These are phyloP conservation scores for Nephrotoma appendiculata DNA, from an alignment of 2,888 invertebrate species.

Conservation along the genomic window DNA sequence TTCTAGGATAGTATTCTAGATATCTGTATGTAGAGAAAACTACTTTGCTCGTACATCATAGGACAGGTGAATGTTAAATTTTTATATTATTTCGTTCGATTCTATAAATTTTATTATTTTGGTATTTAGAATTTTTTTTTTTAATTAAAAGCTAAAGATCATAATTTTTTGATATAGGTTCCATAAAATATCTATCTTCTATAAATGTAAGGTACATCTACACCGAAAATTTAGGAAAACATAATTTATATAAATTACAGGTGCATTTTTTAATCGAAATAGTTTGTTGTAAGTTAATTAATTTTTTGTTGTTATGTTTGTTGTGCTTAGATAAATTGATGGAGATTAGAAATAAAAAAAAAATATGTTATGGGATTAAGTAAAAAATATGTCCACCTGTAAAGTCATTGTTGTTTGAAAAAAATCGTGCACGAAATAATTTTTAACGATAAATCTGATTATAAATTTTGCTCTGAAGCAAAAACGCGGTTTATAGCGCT, in stretches of 20 bases:
- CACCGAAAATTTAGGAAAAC: not conserved
- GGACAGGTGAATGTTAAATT: not conserved
- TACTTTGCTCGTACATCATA: not conserved
- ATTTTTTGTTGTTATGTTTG: not conserved
- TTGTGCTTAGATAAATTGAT: not conserved
- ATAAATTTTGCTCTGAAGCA: not conserved
- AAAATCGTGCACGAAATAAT: not conserved
- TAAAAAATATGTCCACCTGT: not conserved
- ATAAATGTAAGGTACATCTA: not conserved
- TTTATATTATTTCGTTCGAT: not conserved
- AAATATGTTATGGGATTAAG: not conserved
- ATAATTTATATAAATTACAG: not conserved
- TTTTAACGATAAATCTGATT: not conserved
- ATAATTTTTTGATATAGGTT: not conserved
- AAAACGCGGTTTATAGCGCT: not conserved
- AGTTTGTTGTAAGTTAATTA: not conserved
- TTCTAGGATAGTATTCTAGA: not conserved
- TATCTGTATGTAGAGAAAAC: not conserved
- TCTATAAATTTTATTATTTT: not conserved
- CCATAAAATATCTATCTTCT: not conserved
- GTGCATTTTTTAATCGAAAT: not conserved
- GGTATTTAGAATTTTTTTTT: not conserved
- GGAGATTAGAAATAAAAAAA: not conserved
- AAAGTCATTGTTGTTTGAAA: not conserved
- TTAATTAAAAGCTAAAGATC: not conserved